Evolutionary conservation across 2,113 vertebrate species (phyloP), one percentile per base, ranked within the genome.

Genomic region (Lophochroa leadbeateri): DNA sequence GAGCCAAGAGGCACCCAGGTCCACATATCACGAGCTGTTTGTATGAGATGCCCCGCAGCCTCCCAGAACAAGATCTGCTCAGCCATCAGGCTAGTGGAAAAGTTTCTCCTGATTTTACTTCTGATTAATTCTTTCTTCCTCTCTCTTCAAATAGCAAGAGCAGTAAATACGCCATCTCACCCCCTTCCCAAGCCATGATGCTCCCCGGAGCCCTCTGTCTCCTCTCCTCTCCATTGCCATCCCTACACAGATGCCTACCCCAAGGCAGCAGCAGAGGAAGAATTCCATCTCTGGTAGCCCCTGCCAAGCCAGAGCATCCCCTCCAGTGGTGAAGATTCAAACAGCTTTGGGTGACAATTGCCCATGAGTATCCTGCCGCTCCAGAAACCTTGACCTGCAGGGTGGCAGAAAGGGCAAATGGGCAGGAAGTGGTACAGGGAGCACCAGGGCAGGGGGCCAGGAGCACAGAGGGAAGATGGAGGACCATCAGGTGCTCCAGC

Each of bases 341-440:
- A 4, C 33, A 50, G 0, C 25, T 71, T n/a, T 20, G 69, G 35
- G 43, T 7, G 6, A 24, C 19, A 49, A 27, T n/a, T 11, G 12
- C 8, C 39, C 24, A 0, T 0, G 18, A 39, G 27, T 17, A 13
- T 7, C n/a, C 63, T 50, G 25, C 8, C 0, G 0, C 8, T 24
- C 41, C 28, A 18, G 31, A 13, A 25, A 29, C 7, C 27, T 23
- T 2, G 2, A 11, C 49, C 68, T 58, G 27, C 49, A 37, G 17
- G n/a, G 33, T 39, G 35, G 21, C 53, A 44, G 27, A 7, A 47
- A 68, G 33, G 13, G 33, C 20, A 50, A 33, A 57, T 33, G 35
- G 39, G 47, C 53, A 39, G 68, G 52, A 10, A 28, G 15, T 0
- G 0, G 9, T 10, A 19, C n/a, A 7, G 44, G 43, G 39, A 47